These are phyloP conservation scores for Gymnarchus niloticus DNA, from an alignment of 2,113 vertebrate species.

Conservation along the genomic window DNA sequence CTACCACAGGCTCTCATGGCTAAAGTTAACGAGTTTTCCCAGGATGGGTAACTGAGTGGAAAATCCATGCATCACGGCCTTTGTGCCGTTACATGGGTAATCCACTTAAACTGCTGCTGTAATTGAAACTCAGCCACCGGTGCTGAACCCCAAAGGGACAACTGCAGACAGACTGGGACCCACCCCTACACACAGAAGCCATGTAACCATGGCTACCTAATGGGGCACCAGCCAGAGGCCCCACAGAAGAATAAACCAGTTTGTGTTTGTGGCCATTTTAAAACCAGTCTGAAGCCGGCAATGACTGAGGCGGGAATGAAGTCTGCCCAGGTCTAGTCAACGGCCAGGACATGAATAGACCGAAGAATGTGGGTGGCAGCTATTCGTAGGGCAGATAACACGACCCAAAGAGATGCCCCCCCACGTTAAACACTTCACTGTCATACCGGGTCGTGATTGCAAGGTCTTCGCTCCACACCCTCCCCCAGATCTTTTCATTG, in stretches of 20 bases:
- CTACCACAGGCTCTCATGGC: background rate
- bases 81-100: slow-evolving; percentile 38
- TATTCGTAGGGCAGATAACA: background rate
- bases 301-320: background rate
- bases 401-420: background rate
- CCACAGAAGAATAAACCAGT: background rate
- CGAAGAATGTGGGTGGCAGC: background rate
- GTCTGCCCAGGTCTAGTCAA: background rate
- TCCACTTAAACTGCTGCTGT: slow-evolving; percentile 33
- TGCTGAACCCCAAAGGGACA: background rate
- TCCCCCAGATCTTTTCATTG: background rate
- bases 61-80: slow-evolving; percentile 46
- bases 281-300: background rate
- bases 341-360: background rate
- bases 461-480: background rate
- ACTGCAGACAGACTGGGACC: background rate
- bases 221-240: no score
- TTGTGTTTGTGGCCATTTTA: background rate
- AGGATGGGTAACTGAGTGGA: slow-evolving; percentile 41
- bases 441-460: background rate
- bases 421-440: background rate
- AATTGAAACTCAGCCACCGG: slow-evolving; percentile 42
- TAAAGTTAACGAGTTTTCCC: slow-evolving; percentile 33
- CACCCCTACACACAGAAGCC: no score
- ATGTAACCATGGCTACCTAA: slow-evolving; percentile 5